These are phyloP conservation scores for Zaprionus inermis DNA, from an alignment of 1,140 invertebrate species.

Conservation along the genomic window DNA sequence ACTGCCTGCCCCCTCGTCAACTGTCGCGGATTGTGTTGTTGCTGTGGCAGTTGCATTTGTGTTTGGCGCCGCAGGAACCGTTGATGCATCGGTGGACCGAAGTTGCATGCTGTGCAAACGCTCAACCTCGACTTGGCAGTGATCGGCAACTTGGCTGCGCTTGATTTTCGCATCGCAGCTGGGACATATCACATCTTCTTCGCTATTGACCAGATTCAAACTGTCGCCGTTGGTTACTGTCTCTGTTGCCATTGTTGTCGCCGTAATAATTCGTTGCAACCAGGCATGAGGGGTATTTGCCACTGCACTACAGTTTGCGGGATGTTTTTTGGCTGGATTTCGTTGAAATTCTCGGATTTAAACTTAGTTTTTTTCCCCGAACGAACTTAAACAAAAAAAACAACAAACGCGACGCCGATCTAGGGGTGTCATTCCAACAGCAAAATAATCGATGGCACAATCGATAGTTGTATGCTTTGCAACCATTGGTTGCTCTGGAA, in stretches of 20 bases:
- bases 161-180: constrained; percentile 91
- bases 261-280: constrained; percentile 18
- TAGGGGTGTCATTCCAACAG: constrained; percentile 13
- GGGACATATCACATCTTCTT: constrained; percentile 87
- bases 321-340: constrained; percentile 25
- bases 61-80: background rate
- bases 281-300: background rate
- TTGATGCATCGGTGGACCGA: constrained; percentile 6
- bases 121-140: constrained; percentile 91
- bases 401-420: constrained; percentile 46
- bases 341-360: constrained; percentile 41
- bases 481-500: background rate
- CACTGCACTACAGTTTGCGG: background rate
- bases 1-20: constrained; percentile 52
- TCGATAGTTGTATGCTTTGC: constrained; percentile 3
- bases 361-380: constrained; percentile 35
- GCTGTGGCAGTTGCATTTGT: constrained; percentile 36
- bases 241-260: constrained; percentile 75
- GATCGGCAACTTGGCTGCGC: constrained; percentile 89
- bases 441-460: constrained; percentile 15
- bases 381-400: constrained; percentile 35
- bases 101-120: constrained; percentile 88
- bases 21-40: constrained; percentile 38
- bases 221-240: constrained; percentile 78
- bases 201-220: constrained; percentile 86